Conservation (phyloP, 1,140 invertebrate genomes). For the Drosophila guanche region DNA sequence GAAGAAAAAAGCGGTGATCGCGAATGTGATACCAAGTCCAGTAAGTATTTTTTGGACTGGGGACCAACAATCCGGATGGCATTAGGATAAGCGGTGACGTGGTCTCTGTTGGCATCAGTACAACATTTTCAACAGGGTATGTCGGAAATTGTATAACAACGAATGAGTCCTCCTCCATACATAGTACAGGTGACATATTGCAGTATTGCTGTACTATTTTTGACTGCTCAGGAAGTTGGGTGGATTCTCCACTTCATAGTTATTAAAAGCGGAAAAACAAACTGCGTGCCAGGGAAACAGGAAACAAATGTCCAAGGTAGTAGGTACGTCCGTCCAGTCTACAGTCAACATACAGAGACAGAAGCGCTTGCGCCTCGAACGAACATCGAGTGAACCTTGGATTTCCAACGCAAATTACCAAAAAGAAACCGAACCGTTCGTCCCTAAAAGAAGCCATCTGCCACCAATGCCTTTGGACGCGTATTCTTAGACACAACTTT, state of each 20-base stretch:
- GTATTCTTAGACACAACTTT: slow-evolving; percentile 74
- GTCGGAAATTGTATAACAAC: too few species aligned
- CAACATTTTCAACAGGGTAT: too few species aligned
- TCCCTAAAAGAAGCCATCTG: slow-evolving; percentile 84
- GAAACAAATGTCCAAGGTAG: too few species aligned
- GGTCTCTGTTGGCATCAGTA: too few species aligned
- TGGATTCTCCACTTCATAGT: too few species aligned
- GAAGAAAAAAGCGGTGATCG: background rate
- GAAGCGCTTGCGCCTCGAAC: slow-evolving; percentile 9
- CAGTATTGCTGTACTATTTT: too few species aligned
- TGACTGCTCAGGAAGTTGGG: too few species aligned
- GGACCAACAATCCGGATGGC: slow-evolving; percentile 7
- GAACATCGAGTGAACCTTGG: slow-evolving; percentile 37
- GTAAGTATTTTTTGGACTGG: slow-evolving; percentile 21
- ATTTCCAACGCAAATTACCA: slow-evolving; percentile 28
- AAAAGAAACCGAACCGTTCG: slow-evolving; percentile 53
- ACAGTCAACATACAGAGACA: slow-evolving; percentile 20
- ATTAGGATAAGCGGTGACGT: background rate
- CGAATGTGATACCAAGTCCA: slow-evolving; percentile 12
- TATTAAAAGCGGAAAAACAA: too few species aligned
- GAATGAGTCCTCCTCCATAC: too few species aligned
- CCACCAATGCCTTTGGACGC: slow-evolving; percentile 82
- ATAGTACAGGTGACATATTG: too few species aligned
- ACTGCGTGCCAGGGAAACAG: too few species aligned
- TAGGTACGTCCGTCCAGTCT: too few species aligned